Conservation (phyloP, 2,888 invertebrate genomes). For the Micropterix aruncella region DNA sequence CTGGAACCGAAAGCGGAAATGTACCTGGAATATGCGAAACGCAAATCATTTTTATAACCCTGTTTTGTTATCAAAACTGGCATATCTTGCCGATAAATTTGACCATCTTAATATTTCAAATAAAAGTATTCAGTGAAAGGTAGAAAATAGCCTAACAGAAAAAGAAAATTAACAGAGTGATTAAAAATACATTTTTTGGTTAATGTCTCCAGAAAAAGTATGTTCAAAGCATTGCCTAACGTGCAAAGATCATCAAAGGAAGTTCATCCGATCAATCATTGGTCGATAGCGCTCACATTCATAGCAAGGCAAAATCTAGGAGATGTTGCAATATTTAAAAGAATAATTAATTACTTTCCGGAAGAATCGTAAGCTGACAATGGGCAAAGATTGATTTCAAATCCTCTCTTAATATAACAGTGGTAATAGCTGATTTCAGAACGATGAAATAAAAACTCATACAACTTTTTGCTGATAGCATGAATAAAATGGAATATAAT, state of each 20-base stretch:
- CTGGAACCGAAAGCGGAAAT: constrained; percentile 13
- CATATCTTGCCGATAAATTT: constrained; percentile 14
- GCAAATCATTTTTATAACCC: constrained; percentile 11
- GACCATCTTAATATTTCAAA: constrained; percentile 11
- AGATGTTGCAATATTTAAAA: not conserved
- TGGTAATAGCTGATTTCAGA: not conserved
- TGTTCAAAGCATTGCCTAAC: no score
- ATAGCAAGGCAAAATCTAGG: no score
- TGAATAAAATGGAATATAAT: not conserved
- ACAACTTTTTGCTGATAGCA: not conserved
- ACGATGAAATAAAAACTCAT: not conserved
- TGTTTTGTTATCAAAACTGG: constrained; percentile 14
- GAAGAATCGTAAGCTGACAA: not conserved
- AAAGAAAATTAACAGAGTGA: constrained; percentile 10
- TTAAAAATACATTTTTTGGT: no score
- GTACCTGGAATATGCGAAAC: constrained; percentile 12
- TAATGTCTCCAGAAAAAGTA: no score
- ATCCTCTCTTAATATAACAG: not conserved
- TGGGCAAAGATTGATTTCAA: not conserved
- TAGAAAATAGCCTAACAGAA: constrained; percentile 14
- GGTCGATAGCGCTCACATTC: no score
- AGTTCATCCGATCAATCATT: not conserved
- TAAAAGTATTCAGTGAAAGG: constrained; percentile 12
- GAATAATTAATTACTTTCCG: not conserved
- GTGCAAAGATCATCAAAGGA: not conserved